Evolutionary conservation across 2,888 invertebrate genomes (phyloP).

Genomic region (Drosophila phalerata): DNA sequence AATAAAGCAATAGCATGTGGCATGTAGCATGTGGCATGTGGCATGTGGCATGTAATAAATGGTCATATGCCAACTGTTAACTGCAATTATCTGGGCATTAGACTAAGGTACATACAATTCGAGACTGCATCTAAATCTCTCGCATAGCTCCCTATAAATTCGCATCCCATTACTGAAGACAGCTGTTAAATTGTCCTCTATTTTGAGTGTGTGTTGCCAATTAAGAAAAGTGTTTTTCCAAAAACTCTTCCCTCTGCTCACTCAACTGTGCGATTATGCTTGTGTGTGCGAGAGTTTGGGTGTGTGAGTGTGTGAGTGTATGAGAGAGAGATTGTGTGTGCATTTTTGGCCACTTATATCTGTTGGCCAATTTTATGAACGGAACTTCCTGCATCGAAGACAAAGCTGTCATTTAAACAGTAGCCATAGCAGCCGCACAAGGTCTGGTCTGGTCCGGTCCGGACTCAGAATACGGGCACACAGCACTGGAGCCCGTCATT

Average conservation of each 20-base stretch:
- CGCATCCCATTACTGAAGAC: constrained; percentile 12
- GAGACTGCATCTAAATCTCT: constrained; percentile 7
- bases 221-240: constrained; percentile 52
- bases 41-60: constrained; percentile 71
- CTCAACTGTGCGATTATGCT: constrained; percentile 11
- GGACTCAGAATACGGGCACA: not conserved
- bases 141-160: constrained; percentile 10
- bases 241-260: constrained; percentile 10
- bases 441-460: not conserved
- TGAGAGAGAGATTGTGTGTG: constrained; percentile 3
- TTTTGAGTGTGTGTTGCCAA: constrained; percentile 31
- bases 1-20: constrained; percentile 62
- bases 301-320: constrained; percentile 2
- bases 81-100: constrained; percentile 67
- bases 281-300: not conserved
- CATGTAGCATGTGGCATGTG: constrained; percentile 51
- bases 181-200: constrained; percentile 8
- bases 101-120: constrained; percentile 22
- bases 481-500: constrained; percentile 28
- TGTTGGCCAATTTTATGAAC: constrained; percentile 60
- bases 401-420: constrained; percentile 51
- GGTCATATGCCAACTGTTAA: constrained; percentile 65
- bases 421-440: constrained; percentile 9
- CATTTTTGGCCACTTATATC: constrained; percentile 54
- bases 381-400: constrained; percentile 52